Conservation (phyloP, 1,140 invertebrate genomes). For the Drosophila lowei region DNA sequence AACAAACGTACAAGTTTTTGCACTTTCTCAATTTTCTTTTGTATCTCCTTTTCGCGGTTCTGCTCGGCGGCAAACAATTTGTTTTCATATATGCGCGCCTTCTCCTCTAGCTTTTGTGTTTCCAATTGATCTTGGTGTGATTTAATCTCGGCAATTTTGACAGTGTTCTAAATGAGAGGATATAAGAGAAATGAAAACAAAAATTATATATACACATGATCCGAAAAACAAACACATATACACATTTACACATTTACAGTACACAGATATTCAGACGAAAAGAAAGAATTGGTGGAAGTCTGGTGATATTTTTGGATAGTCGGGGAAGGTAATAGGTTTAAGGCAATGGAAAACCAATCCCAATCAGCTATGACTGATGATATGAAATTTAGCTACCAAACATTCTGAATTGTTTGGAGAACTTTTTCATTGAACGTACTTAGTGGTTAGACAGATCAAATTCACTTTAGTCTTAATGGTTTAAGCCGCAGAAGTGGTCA, state of each 20-base stretch:
- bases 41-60: conserved; percentile 91
- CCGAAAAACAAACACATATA: conserved; percentile 20
- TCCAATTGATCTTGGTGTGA: conserved; percentile 85
- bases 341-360: too few species aligned
- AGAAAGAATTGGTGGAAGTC: neutral
- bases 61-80: conserved; percentile 89
- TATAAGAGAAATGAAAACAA: conserved; percentile 57
- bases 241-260: conserved; percentile 8
- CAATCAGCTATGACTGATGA: too few species aligned
- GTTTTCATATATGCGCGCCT: conserved; percentile 88
- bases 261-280: conserved; percentile 2
- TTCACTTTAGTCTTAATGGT: too few species aligned
- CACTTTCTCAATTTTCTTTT: conserved; percentile 90
- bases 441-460: too few species aligned
- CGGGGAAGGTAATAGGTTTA: too few species aligned
- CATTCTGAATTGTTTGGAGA: too few species aligned
- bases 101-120: conserved; percentile 87
- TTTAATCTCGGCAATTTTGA: conserved; percentile 88
- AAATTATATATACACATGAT: conserved; percentile 42
- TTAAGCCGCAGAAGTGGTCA: too few species aligned
- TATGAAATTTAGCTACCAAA: too few species aligned
- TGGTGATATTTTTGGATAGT: too few species aligned
- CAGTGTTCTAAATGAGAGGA: conserved; percentile 85
- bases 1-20: conserved; percentile 89
- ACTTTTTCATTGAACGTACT: too few species aligned